A percentile compares a stretch with the other conserved stretches of the same genome.
These are phyloP conservation scores for Vulpes vulpes DNA, from an alignment of 2,113 vertebrate genomes.

Conservation along the genomic window DNA sequence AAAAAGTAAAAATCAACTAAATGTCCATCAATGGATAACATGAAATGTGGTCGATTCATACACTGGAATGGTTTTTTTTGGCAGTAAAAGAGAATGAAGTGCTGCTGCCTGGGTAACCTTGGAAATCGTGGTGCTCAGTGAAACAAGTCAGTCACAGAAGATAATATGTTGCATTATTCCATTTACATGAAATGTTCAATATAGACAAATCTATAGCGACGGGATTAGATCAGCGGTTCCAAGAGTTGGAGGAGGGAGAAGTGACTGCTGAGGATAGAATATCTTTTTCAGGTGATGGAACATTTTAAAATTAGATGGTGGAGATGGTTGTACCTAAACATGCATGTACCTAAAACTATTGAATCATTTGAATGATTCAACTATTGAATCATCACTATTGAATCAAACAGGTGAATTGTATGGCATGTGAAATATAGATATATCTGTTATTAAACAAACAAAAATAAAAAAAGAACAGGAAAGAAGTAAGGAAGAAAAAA, in stretches of 20 bases:
- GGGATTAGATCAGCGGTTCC: not conserved
- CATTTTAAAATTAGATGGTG: not conserved
- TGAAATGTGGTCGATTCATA: not conserved
- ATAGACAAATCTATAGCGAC: not conserved
- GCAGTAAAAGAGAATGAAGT: not conserved
- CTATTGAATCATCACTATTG: too few relatives aligned
- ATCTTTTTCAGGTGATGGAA: not conserved
- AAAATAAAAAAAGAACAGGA: not conserved
- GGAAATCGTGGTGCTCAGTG: not conserved
- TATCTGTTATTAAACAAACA: not conserved
- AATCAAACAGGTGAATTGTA: not conserved
- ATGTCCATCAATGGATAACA: not conserved
- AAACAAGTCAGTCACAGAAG: not conserved
- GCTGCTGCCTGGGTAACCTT: not conserved
- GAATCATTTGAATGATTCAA: too few relatives aligned
- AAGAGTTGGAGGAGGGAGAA: not conserved
- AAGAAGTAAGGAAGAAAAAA: too few relatives aligned
- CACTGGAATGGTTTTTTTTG: too few relatives aligned
- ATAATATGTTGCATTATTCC: not conserved
- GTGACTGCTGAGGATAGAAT: not conserved
- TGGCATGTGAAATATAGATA: not conserved
- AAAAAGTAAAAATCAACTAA: not conserved
- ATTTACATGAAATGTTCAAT: not conserved
- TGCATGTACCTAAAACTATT: not conserved
- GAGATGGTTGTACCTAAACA: accelerated